phyloP scores from a whole-genome alignment of 2,113 vertebrate genomes.

The Xiphophorus couchianus region DNA sequence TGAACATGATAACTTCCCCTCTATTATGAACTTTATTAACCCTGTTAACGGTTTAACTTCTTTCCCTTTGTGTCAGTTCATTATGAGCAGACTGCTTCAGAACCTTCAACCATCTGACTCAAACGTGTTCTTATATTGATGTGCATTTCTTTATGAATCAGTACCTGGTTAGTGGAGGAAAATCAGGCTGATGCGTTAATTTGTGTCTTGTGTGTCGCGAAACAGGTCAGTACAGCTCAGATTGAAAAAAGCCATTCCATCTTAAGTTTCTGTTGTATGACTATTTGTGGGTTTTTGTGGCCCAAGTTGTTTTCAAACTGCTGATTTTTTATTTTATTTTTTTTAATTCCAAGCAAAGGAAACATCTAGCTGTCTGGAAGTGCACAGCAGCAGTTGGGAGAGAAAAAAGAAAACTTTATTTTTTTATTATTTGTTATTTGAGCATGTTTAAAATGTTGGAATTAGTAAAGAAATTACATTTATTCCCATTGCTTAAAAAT shows the following conservation, averaged over 20 bases:
- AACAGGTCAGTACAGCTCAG: slow-evolving; percentile 4
- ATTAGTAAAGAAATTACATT: too few relatives aligned
- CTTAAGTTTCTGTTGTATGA: too few relatives aligned
- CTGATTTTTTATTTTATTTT: too few relatives aligned
- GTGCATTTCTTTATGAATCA: slow-evolving; percentile 6
- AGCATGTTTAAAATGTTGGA: too few relatives aligned
- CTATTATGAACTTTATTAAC: slow-evolving; percentile 4
- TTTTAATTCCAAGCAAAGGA: too few relatives aligned
- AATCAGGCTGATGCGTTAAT: not conserved
- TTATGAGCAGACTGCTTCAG: not conserved
- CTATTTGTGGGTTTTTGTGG: too few relatives aligned
- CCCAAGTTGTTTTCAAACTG: too few relatives aligned
- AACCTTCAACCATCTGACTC: not conserved
- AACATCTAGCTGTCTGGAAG: too few relatives aligned
- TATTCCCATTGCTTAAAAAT: too few relatives aligned
- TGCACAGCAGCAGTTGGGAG: too few relatives aligned
- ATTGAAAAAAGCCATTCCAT: not conserved
- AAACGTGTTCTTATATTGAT: not conserved
- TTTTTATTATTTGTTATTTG: too few relatives aligned
- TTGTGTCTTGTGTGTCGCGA: not conserved
- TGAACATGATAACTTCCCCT: slow-evolving; percentile 19
- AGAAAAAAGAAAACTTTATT: too few relatives aligned
- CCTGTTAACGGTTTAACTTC: slow-evolving; percentile 26
- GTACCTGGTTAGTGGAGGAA: not conserved
- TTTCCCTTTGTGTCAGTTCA: not conserved